These are phyloP conservation scores for Ptyas mucosa DNA, from an alignment of 2,113 vertebrate genomes.

Conservation along the genomic window DNA sequence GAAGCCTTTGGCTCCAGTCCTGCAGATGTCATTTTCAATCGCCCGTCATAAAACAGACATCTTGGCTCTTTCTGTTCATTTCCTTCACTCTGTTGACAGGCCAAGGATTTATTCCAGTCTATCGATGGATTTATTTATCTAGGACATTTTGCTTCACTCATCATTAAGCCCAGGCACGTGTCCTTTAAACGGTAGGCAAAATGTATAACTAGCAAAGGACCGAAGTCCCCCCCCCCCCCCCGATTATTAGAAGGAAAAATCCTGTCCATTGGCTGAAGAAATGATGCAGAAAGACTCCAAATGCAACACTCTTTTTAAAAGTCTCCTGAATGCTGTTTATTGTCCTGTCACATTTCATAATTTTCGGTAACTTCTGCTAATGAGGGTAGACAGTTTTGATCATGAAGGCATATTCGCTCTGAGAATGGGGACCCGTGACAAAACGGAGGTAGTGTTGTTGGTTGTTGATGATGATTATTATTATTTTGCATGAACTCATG, in stretches of 20 bases:
- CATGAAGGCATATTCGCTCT: neutral
- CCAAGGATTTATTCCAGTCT: conserved; percentile 23
- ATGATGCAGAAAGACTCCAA: neutral
- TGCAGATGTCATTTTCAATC: conserved; percentile 20
- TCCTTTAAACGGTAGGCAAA: neutral
- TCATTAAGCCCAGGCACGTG: neutral
- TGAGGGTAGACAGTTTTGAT: neutral
- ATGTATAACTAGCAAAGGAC: neutral
- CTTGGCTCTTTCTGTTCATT: neutral
- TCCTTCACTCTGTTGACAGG: conserved; percentile 5
- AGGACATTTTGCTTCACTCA: neutral
- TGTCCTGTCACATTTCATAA: neutral
- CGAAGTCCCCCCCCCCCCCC: neutral
- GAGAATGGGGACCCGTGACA: neutral
- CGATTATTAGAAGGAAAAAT: neutral
- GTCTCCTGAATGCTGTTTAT: neutral
- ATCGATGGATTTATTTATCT: conserved; percentile 8
- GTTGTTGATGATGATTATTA: too few relatives aligned
- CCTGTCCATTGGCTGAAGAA: neutral
- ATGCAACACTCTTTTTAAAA: neutral
- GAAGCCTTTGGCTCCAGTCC: conserved; percentile 15
- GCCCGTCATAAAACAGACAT: conserved; percentile 22
- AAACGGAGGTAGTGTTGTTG: neutral
- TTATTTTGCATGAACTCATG: neutral
- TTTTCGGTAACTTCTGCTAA: neutral